Evolutionary conservation across 2,888 invertebrate genomes (phyloP).

Genomic region (Chalcosyrphus nemorum): DNA sequence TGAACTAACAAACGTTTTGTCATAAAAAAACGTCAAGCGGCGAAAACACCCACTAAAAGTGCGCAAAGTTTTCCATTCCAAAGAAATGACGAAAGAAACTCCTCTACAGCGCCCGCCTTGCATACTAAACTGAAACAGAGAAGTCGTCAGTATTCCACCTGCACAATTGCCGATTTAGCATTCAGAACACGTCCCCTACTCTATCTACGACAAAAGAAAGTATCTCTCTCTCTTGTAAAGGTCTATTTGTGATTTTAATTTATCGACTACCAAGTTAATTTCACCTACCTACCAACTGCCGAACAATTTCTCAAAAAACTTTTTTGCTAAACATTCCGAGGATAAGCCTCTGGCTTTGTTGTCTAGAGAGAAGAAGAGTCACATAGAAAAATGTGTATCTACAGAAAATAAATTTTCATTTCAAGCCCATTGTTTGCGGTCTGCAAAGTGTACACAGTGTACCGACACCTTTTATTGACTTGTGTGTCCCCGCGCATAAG

Average conservation of each 20-base stretch:
- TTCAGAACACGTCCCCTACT: conserved; percentile 36
- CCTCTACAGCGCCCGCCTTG: conserved; percentile 31
- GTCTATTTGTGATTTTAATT: conserved; percentile 54
- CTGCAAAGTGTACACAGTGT: conserved; percentile 34
- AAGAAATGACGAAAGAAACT: conserved; percentile 52
- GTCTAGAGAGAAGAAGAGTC: too few species aligned
- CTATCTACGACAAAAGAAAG: conserved; percentile 44
- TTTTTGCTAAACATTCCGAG: conserved; percentile 16
- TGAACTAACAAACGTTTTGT: conserved; percentile 39
- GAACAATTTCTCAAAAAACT: conserved; percentile 13
- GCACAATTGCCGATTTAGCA: conserved; percentile 23
- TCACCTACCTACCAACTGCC: conserved; percentile 36
- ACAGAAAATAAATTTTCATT: conserved; percentile 17
- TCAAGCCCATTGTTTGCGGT: conserved; percentile 41
- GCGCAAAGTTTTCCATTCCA: conserved; percentile 36
- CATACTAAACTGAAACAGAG: conserved; percentile 37
- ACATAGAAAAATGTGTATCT: conserved; percentile 37
- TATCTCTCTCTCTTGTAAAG: conserved; percentile 21
- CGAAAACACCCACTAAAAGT: conserved; percentile 42
- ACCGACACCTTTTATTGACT: conserved; percentile 54
- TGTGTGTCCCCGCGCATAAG: conserved; percentile 25
- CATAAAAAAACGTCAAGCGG: background rate
- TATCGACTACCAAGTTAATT: conserved; percentile 41
- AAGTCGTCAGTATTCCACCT: conserved; percentile 22
- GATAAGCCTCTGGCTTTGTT: conserved; percentile 35